Conservation (phyloP, 2,113 vertebrate genomes). For the Passer montanus region DNA sequence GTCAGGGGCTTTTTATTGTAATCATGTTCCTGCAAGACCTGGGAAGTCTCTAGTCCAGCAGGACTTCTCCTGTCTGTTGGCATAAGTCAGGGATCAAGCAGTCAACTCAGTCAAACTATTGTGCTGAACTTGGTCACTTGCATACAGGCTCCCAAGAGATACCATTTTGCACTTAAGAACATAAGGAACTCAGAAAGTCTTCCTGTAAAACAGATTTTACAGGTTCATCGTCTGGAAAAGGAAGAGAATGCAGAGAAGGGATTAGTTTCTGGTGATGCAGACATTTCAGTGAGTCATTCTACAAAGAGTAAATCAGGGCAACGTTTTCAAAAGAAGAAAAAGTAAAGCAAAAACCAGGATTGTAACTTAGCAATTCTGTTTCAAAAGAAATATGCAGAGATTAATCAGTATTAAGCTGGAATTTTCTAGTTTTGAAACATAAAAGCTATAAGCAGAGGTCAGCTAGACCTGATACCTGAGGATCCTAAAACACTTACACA, state of each 20-base stretch:
- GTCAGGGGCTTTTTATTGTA: neutral
- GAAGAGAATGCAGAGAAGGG: neutral
- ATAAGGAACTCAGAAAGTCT: neutral
- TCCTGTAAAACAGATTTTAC: constrained; percentile 13
- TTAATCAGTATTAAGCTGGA: neutral
- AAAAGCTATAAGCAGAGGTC: neutral
- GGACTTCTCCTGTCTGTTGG: neutral
- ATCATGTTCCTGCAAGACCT: fast-evolving
- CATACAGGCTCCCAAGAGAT: neutral
- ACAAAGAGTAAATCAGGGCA: neutral
- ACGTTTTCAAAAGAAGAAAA: neutral
- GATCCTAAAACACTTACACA: neutral
- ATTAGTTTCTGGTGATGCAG: neutral
- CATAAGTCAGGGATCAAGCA: neutral
- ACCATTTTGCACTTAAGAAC: neutral
- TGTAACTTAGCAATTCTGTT: neutral
- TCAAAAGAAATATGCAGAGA: neutral
- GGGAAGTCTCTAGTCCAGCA: neutral
- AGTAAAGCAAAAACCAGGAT: neutral
- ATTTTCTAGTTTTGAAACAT: neutral
- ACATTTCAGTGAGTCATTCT: neutral
- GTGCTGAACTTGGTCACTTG: neutral
- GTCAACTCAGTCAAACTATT: neutral
- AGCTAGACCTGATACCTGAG: neutral
- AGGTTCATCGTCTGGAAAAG: neutral